Percentiles rank a stretch among this genome's conserved stretches.
These are phyloP conservation scores for Notolepis coatsorum DNA, from an alignment of 2,797 vertebrate species.

Conservation along the genomic window DNA sequence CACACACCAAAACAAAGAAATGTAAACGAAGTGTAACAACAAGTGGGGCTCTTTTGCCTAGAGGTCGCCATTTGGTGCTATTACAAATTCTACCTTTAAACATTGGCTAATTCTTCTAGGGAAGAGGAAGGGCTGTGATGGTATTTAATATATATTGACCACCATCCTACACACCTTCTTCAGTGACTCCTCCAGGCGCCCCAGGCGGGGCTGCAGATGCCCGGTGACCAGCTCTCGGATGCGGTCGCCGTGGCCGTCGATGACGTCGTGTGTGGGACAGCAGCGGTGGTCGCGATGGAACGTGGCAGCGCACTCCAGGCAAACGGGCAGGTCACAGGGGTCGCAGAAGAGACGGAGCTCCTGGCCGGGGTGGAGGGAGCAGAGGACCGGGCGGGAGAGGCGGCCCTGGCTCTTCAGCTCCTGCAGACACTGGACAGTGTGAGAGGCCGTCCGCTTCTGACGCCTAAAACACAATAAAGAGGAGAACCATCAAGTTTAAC, in stretches of 20 bases:
- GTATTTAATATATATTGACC: too few relatives aligned
- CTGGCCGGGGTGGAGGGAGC: slow-evolving; percentile 85
- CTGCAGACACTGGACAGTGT: slow-evolving; percentile 78
- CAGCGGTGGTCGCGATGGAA: slow-evolving; percentile 86
- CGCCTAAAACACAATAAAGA: slow-evolving; percentile 78
- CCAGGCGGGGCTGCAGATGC: slow-evolving; percentile 78
- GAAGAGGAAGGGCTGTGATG: too few relatives aligned
- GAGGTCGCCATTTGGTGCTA: too few relatives aligned
- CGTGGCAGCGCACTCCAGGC: slow-evolving; percentile 84
- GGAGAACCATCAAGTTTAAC: too few relatives aligned
- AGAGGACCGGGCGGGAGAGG: slow-evolving; percentile 82
- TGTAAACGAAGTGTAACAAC: too few relatives aligned
- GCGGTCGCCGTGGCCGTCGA: slow-evolving; percentile 81
- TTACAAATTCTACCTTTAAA: too few relatives aligned
- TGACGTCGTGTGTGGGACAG: slow-evolving; percentile 72
- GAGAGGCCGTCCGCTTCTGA: slow-evolving; percentile 89
- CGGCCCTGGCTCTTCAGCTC: slow-evolving; percentile 79
- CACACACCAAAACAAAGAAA: too few relatives aligned
- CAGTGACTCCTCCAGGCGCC: slow-evolving; percentile 79
- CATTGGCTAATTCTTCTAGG: too few relatives aligned
- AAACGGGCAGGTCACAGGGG: slow-evolving; percentile 87
- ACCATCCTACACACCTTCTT: slow-evolving; percentile 67
- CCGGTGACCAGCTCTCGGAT: slow-evolving; percentile 82
- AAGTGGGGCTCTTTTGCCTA: too few relatives aligned
- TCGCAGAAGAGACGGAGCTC: slow-evolving; percentile 91